These are phyloP conservation scores for Leptocoma aspasia DNA, from an alignment of 2,113 vertebrate genomes.

Conservation along the genomic window DNA sequence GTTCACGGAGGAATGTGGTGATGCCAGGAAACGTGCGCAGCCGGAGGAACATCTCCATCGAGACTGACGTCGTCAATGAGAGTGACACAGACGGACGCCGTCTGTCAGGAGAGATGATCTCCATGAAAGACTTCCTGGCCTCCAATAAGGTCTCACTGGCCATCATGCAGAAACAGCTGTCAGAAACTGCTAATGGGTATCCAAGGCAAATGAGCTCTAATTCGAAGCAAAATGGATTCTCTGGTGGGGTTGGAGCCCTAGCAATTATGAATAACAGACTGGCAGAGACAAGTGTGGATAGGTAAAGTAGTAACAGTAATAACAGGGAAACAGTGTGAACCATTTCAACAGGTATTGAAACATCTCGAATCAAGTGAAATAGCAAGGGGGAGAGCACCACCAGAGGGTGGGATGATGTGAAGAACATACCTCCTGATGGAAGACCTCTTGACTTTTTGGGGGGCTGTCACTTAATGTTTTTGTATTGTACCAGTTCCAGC, in stretches of 20 bases:
- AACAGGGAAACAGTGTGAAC: neutral
- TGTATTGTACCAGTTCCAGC: neutral
- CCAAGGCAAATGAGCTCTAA: slow-evolving; percentile 72
- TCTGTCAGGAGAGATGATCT: slow-evolving; percentile 94
- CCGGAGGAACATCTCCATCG: slow-evolving; percentile 84
- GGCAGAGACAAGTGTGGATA: slow-evolving; percentile 92
- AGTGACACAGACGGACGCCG: slow-evolving; percentile 87
- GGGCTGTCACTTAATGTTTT: neutral
- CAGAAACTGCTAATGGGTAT: slow-evolving; percentile 86
- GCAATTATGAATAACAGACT: slow-evolving; percentile 96
- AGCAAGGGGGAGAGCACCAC: neutral
- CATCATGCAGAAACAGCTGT: slow-evolving; percentile 94
- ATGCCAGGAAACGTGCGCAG: slow-evolving; percentile 78
- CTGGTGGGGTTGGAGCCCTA: slow-evolving; percentile 89
- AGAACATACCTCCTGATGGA: neutral
- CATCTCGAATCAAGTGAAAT: neutral
- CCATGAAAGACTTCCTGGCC: slow-evolving; percentile 91
- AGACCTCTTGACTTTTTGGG: neutral
- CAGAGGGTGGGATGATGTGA: neutral
- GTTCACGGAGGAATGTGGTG: slow-evolving; percentile 82
- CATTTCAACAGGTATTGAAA: neutral
- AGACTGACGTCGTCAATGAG: slow-evolving; percentile 85
- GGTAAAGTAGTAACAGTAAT: slow-evolving; percentile 62
- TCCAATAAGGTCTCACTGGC: slow-evolving; percentile 92
- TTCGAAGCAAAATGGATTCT: slow-evolving; percentile 86